Evolutionary conservation across 2,797 vertebrate genomes (phyloP).

Genomic region (Anguilla pacifica): DNA sequence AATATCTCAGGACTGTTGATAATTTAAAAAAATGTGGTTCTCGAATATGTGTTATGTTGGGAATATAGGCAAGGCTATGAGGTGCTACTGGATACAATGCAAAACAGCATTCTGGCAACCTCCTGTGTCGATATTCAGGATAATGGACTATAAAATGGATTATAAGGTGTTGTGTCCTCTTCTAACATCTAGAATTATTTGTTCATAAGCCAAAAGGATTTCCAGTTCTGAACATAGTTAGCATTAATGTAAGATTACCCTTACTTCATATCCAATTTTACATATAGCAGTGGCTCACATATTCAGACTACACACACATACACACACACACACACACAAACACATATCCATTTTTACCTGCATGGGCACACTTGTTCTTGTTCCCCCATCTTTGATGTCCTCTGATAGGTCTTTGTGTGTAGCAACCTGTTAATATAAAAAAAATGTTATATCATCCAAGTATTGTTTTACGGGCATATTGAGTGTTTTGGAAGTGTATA

Average conservation of each 20-base stretch:
- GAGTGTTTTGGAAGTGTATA: background rate
- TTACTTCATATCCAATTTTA: background rate
- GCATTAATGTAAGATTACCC: conserved; percentile 28
- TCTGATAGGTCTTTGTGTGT: background rate
- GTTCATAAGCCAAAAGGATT: background rate
- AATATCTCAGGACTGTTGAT: background rate
- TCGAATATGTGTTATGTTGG: background rate
- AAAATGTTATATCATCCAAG: background rate
- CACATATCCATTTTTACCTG: background rate
- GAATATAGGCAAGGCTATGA: background rate
- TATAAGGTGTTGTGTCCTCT: background rate
- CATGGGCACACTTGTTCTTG: background rate
- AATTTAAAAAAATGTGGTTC: background rate
- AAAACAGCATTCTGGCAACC: background rate
- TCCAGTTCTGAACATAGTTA: background rate
- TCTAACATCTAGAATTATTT: background rate
- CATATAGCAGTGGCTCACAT: background rate
- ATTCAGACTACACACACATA: background rate
- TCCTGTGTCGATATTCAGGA: no score
- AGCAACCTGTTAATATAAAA: background rate
- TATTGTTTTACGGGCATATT: background rate
- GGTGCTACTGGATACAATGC: background rate
- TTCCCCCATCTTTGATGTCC: background rate
- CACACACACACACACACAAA: conserved; percentile 9
- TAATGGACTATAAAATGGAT: no score